phyloP scores from a whole-genome alignment of 2,888 invertebrate species.

The Agrilus cyanescens region DNA sequence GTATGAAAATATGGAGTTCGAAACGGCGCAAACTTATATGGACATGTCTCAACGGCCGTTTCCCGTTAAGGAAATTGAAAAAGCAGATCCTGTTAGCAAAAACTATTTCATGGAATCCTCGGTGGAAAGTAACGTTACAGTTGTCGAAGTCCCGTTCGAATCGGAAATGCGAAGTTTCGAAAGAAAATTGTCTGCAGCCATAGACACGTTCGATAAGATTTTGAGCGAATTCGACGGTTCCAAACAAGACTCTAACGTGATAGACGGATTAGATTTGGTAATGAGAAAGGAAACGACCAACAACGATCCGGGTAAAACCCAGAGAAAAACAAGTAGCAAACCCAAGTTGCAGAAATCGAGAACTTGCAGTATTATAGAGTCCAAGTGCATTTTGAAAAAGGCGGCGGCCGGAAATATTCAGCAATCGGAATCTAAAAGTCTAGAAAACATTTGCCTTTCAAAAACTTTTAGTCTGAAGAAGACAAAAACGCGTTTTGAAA shows the following conservation, averaged over 20 bases:
- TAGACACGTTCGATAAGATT: slow-evolving; percentile 43
- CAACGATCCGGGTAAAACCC: slow-evolving; percentile 24
- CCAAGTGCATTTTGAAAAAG: slow-evolving; percentile 54
- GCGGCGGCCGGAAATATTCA: slow-evolving; percentile 16
- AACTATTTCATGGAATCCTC: slow-evolving; percentile 18
- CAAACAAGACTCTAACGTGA: neutral
- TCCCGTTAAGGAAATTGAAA: slow-evolving; percentile 1
- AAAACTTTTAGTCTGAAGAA: neutral
- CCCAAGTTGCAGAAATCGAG: slow-evolving; percentile 57
- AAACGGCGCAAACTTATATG: neutral
- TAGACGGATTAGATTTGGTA: no score
- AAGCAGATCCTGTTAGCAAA: neutral
- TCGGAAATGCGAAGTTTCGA: slow-evolving; percentile 23
- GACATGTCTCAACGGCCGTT: neutral
- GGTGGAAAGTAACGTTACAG: slow-evolving; percentile 40
- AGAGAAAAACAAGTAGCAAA: slow-evolving; percentile 23
- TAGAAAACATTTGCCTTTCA: slow-evolving; percentile 6
- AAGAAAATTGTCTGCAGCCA: slow-evolving; percentile 37
- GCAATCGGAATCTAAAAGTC: slow-evolving; percentile 7
- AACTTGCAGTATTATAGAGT: slow-evolving; percentile 59
- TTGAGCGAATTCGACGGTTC: slow-evolving; percentile 33
- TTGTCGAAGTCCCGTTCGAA: slow-evolving; percentile 28
- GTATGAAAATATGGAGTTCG: slow-evolving; percentile 23
- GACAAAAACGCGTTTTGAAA: neutral
- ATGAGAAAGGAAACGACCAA: neutral